Conservation (phyloP, 2,888 invertebrate species). For the Seira musarum region DNA sequence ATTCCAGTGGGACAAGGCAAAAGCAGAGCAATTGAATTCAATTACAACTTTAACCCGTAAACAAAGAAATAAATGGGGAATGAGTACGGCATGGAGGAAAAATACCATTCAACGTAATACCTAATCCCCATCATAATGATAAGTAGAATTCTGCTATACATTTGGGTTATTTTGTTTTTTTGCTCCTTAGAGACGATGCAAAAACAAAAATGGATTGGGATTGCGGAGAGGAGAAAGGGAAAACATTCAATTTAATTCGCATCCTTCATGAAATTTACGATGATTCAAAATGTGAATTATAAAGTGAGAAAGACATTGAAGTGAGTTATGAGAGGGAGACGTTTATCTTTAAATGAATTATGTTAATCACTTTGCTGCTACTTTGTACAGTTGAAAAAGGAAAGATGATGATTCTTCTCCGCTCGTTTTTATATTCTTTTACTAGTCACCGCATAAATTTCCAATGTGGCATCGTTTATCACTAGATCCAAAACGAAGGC, state of each 20-base stretch:
- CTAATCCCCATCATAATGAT: too few relatives aligned
- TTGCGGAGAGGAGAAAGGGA: too few relatives aligned
- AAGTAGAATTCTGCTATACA: too few relatives aligned
- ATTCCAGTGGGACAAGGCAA: too few relatives aligned
- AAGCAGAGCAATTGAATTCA: too few relatives aligned
- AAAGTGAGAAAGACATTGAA: background rate
- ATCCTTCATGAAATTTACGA: background rate
- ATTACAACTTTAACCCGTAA: too few relatives aligned
- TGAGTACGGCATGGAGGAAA: too few relatives aligned
- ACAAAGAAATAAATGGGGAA: too few relatives aligned
- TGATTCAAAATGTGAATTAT: background rate
- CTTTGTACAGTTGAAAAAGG: background rate
- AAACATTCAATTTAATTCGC: background rate
- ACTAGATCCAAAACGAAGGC: background rate
- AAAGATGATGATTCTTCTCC: background rate
- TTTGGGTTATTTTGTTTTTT: too few relatives aligned
- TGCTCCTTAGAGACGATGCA: background rate
- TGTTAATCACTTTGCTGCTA: background rate
- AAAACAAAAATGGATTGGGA: background rate
- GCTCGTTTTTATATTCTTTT: background rate
- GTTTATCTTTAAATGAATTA: background rate
- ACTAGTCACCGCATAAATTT: background rate
- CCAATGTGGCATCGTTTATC: background rate
- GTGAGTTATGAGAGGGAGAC: background rate
- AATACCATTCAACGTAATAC: too few relatives aligned